These are phyloP conservation scores for Incurvaria masculella DNA, from an alignment of 2,888 invertebrate species.

Conservation along the genomic window DNA sequence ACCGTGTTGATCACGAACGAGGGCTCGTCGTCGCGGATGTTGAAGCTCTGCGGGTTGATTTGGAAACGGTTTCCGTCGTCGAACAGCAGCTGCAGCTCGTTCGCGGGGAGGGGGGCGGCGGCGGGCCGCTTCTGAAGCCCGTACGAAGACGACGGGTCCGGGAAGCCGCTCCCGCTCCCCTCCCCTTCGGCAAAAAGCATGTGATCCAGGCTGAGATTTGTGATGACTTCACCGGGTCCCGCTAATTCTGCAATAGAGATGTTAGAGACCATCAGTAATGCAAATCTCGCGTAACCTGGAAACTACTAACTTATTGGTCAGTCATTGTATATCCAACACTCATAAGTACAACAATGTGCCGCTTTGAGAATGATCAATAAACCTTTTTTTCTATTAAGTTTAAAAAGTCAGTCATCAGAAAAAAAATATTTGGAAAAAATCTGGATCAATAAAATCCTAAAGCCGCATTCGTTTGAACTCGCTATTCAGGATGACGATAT, in stretches of 20 bases:
- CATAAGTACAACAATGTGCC: constrained; percentile 7
- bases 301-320: neutral
- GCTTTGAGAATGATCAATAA: too few relatives aligned
- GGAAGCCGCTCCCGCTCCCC: neutral
- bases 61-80: neutral
- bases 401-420: too few relatives aligned
- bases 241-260: constrained; percentile 25
- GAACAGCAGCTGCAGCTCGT: too few relatives aligned
- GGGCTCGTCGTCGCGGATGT: constrained; percentile 3
- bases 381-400: too few relatives aligned
- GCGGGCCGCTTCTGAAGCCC: neutral
- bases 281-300: neutral
- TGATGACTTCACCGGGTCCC: constrained; percentile 31
- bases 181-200: constrained; percentile 32
- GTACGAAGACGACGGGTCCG: constrained; percentile 10
- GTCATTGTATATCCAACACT: neutral
- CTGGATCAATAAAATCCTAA: too few relatives aligned
- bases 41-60: constrained; percentile 3
- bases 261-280: neutral
- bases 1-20: constrained; percentile 5
- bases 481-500: too few relatives aligned
- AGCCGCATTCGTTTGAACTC: too few relatives aligned
- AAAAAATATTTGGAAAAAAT: too few relatives aligned
- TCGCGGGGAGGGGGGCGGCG: neutral
- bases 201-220: constrained; percentile 49